A percentile compares a stretch with the other conserved stretches of the same genome.
These are phyloP conservation scores for Heliornis fulica DNA, from an alignment of 2,113 vertebrate species.

Conservation along the genomic window DNA sequence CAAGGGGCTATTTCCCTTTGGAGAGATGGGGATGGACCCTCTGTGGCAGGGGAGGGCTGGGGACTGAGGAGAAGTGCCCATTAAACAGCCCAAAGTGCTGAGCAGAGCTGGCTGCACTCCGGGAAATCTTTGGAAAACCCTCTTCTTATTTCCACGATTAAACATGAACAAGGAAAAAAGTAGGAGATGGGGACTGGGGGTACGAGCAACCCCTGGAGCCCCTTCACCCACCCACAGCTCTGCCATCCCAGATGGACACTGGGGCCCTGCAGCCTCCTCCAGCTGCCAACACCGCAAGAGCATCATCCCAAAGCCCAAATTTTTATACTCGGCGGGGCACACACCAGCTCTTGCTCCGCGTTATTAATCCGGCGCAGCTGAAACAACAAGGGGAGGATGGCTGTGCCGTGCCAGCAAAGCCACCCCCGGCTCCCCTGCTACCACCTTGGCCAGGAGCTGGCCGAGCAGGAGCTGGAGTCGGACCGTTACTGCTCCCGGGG, in stretches of 20 bases:
- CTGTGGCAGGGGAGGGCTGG: not conserved
- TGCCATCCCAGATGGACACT: not conserved
- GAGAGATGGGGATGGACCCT: not conserved
- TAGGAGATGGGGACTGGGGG: rapidly evolving
- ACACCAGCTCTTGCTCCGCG: not conserved
- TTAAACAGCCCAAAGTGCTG: not conserved
- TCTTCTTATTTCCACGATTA: not conserved
- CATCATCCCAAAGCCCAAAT: not conserved
- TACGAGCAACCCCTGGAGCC: not conserved
- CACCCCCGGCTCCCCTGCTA: not conserved
- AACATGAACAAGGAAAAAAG: not conserved
- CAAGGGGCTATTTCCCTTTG: not conserved
- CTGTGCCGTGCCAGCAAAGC: not conserved
- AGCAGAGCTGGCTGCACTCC: not conserved
- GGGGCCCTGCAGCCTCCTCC: not conserved
- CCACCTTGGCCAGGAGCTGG: constrained; percentile 42
- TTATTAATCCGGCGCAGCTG: constrained; percentile 56
- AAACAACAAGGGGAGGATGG: not conserved
- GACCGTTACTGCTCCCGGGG: constrained; percentile 54
- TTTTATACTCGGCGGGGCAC: not conserved
- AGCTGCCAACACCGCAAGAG: not conserved
- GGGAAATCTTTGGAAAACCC: not conserved
- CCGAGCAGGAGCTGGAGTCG: not conserved
- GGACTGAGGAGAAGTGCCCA: not conserved
- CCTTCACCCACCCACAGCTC: not conserved